phyloP scores from a whole-genome alignment of 92 coral and sea anemone genomes.

The Palythoa caribaeorum region DNA sequence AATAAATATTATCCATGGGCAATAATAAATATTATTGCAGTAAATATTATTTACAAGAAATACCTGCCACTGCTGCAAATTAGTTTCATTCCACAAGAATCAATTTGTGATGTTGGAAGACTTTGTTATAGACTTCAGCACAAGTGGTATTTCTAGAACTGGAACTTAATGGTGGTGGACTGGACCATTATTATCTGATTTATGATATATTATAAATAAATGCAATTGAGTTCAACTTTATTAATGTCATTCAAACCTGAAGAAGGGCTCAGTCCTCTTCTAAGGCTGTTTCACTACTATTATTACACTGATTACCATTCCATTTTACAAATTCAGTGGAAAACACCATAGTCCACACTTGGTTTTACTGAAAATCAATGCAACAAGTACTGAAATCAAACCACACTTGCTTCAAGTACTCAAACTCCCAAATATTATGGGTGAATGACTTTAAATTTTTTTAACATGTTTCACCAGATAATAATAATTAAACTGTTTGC shows the following conservation, averaged over 20 bases:
- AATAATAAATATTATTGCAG: no score
- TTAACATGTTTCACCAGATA: background rate
- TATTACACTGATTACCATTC: background rate
- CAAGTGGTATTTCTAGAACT: no score
- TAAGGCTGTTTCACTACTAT: background rate
- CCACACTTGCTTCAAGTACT: background rate
- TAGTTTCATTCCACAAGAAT: background rate
- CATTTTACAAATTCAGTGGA: background rate
- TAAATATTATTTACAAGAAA: no score
- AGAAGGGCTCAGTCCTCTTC: background rate
- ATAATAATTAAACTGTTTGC: background rate
- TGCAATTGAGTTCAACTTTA: background rate
- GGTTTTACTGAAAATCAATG: background rate
- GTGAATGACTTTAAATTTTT: background rate
- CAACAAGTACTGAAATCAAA: background rate
- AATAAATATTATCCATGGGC: no score
- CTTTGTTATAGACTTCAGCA: no score
- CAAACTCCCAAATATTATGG: background rate
- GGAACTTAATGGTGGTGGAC: no score
- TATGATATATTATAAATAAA: no score
- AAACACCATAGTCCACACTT: background rate
- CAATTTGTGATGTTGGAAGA: background rate
- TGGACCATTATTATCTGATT: no score
- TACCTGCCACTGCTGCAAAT: background rate
- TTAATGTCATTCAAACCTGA: background rate